phyloP scores from a whole-genome alignment of 2,797 vertebrate species.

The Arnoldichthys spilopterus region DNA sequence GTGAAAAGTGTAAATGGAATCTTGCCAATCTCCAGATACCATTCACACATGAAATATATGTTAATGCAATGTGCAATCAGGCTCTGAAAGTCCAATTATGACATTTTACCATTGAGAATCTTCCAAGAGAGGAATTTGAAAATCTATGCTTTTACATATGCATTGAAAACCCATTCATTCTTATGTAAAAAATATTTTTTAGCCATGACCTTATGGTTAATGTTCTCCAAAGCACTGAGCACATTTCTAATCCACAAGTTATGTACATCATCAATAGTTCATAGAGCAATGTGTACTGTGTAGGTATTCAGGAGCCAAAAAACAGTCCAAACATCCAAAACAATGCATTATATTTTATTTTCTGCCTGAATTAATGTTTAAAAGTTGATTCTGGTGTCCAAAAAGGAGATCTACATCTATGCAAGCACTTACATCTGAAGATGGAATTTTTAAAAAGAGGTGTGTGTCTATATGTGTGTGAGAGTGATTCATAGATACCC shows the following conservation, averaged over 20 bases:
- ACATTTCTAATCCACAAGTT: not conserved
- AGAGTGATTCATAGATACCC: not conserved
- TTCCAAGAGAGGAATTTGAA: not conserved
- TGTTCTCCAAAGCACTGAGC: not conserved
- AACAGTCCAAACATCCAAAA: too few relatives aligned
- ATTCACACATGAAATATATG: too few relatives aligned
- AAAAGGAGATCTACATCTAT: not conserved
- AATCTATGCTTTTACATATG: too few relatives aligned
- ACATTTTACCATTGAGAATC: too few relatives aligned
- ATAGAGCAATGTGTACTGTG: not conserved
- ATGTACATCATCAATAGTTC: not conserved
- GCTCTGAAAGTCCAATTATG: not conserved
- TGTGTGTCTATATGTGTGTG: constrained; percentile 12
- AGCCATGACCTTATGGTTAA: not conserved
- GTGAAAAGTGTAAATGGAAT: too few relatives aligned
- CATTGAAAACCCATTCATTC: not conserved
- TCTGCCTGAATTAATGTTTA: not conserved
- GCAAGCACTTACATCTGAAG: not conserved
- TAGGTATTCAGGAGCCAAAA: not conserved
- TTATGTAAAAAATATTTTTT: not conserved
- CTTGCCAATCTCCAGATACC: too few relatives aligned
- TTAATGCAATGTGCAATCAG: too few relatives aligned
- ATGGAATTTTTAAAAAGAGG: constrained; percentile 1
- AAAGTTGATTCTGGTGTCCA: not conserved
- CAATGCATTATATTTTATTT: too few relatives aligned